Base-by-base conservation (phyloP, 2,888 invertebrate genomes). In the Tenthredo notha region DNA sequence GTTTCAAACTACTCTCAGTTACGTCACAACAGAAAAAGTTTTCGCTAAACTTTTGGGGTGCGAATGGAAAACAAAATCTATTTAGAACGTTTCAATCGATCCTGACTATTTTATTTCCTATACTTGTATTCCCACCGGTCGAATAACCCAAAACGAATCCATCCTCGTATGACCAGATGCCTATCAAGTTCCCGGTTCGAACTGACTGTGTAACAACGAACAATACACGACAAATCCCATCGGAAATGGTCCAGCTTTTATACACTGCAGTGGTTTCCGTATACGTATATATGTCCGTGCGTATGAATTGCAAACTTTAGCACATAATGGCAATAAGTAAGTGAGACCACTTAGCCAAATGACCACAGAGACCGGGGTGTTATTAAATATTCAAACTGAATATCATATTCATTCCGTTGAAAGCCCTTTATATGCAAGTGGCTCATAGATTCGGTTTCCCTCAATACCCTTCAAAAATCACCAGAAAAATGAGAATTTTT, bases 41-140 rank as follows among this genome's bases (percentile, higher is more conserved):
- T 83, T 29, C 10, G 29, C 33, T 10, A 10, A 70, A 67, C 43
- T 29, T 50, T 67, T 1, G 83, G 83, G 47, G 67, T 47, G 67
- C 83, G 83, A 83, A 83, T 67, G 67, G 83, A 50, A 83, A 65
- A 70, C 83, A 83, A 83, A 83, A 47, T 83, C 83, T 83, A 83
- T 83, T 67, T 67, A 83, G 18, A 70, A 83, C 83, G 18, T 50
- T 67, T 61, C 80, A 80, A 61, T 80, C 80, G 80, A 80, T 80
- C 61, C 21, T 5, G 80, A 58, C 58, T 61, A n/a, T 37, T 61
- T 80, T 40, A 80, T 80, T 80, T 61, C 15, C 61, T 80, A 15
- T 80, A 15, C 61, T 12, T 7, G 37, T 61, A 61, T 61, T 21
- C 29, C 40, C n/a, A 61, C 7, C 21, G 50, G 25, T 50, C 47